These are phyloP conservation scores for Polyodon spathula DNA, from an alignment of 2,113 vertebrate genomes.

Conservation along the genomic window DNA sequence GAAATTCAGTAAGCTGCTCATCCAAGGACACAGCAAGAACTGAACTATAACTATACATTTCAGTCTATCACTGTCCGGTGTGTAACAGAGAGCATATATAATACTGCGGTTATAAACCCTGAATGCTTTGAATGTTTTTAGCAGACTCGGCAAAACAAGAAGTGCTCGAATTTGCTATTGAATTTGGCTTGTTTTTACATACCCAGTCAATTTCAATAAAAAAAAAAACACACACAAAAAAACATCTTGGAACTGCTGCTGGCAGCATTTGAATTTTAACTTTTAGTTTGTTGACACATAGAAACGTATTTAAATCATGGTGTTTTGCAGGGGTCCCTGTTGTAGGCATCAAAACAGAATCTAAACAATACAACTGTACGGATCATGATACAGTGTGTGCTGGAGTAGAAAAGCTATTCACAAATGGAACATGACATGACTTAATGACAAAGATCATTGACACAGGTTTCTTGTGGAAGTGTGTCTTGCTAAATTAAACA, in stretches of 20 bases:
- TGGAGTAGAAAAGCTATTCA: too few species aligned
- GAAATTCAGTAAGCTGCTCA: too few species aligned
- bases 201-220: not conserved
- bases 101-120: constrained; percentile 13
- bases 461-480: not conserved
- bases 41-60: too few species aligned
- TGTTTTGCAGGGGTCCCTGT: too few species aligned
- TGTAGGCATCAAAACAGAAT: too few species aligned
- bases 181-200: not conserved
- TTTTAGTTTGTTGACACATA: not conserved
- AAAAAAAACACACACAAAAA: not conserved
- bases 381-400: too few species aligned
- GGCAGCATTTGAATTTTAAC: not conserved
- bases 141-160: not conserved
- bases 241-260: constrained; percentile 1
- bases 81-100: constrained; percentile 24
- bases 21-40: too few species aligned
- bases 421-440: too few species aligned
- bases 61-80: constrained; percentile 10
- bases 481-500: not conserved
- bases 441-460: too few species aligned
- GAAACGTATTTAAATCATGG: too few species aligned
- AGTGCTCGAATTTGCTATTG: constrained; percentile 1
- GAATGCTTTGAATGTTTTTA: not conserved
- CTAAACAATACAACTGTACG: too few species aligned